Evolutionary conservation across 2,797 vertebrate genomes (phyloP), one percentile per base, ranked within the genome.

Genomic region (Coreius guichenoti): DNA sequence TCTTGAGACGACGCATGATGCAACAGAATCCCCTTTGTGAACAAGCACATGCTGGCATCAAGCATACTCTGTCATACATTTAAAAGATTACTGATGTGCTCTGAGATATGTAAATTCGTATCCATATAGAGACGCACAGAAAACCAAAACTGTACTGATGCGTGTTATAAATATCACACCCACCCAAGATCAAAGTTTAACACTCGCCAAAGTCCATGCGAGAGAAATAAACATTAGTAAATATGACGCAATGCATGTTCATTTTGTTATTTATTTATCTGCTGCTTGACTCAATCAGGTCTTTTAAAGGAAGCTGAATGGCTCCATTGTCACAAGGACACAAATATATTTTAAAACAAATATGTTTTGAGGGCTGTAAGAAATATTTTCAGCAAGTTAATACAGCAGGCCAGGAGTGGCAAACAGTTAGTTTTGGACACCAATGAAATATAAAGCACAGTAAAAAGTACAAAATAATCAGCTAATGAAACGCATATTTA

Each of bases 1-100:
- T 80, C 49, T 49, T 8, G 13, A 65, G 58, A 81, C 7, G 0
- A 68, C 29, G 19, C 45, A 75, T 51, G 79, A 80, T 75, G 77
- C 56, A 56, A 31, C 8, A 14, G 33, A 67, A 81, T 68, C 58
- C 36, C 36, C 78, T 56, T 19, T 7, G 16, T 29, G 29, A 70
- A 13, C 13, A 23, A 26, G 31, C 47, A 29, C 39, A 13, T 17
- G 33, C 39, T 31, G 31, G 23, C 43, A 8, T 67, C 51, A n/a
- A n/a, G n/a, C n/a, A 31, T 19, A 68, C 31, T 65, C 39, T 39
- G 39, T 39, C 47, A 4, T 31, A 33, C 19, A 31, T 47, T 65
- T 5, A 29, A 67, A 70, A 26, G 43, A 26, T 74, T 73, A 49
- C 8, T 19, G 11, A 61, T 9, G 19, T 12, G 56, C 23, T 79